Conservation (phyloP, 2,888 invertebrate species). For the Lamellibrachia satsuma region DNA sequence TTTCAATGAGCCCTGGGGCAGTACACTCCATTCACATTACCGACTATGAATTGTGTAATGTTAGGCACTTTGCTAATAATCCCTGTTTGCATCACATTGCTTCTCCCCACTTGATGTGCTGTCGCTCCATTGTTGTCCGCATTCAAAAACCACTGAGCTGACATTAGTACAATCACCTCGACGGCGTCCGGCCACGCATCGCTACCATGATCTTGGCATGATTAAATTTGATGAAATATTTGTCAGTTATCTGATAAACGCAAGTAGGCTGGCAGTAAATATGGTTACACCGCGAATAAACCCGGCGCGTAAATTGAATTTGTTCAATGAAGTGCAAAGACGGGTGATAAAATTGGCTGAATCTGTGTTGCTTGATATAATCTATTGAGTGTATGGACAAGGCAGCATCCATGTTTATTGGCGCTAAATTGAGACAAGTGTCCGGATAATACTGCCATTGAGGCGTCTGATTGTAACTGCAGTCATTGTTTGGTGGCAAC, state of each 20-base stretch:
- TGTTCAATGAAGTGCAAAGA: background rate
- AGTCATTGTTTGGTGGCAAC: constrained; percentile 3
- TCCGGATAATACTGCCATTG: background rate
- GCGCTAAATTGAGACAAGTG: constrained; percentile 12
- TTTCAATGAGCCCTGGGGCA: background rate
- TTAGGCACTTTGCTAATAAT: constrained; percentile 3
- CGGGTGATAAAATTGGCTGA: background rate
- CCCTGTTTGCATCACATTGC: background rate
- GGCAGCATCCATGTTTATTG: background rate
- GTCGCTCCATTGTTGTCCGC: background rate
- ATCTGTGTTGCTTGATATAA: constrained; percentile 5
- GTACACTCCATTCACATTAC: background rate
- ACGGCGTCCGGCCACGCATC: background rate
- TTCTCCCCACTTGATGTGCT: background rate
- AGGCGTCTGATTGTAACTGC: background rate
- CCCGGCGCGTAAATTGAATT: background rate
- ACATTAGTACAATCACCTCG: constrained; percentile 5
- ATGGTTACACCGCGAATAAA: constrained; percentile 21
- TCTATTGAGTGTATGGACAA: background rate
- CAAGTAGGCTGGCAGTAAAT: constrained; percentile 31
- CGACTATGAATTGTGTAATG: background rate
- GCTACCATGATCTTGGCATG: background rate
- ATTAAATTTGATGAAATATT: constrained; percentile 31
- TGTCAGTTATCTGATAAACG: constrained; percentile 23
- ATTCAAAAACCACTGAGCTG: constrained; percentile 1